Evolutionary conservation across 2,888 invertebrate species (phyloP).

Genomic region (Lacanobia oleracea): DNA sequence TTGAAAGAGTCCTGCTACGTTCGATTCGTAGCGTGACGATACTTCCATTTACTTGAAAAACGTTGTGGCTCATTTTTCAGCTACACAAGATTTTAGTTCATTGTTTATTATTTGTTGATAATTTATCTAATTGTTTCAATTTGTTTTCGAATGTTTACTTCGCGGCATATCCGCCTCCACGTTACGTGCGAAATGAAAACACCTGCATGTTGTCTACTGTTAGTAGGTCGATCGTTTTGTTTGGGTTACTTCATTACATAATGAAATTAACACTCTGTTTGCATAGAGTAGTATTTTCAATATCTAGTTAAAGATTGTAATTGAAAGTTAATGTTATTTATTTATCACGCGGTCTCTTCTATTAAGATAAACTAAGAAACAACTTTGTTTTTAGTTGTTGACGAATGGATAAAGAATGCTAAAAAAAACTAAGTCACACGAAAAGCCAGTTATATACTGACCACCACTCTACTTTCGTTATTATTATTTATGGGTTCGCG

Average conservation of each 20-base stretch:
- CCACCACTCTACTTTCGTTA: too few species aligned
- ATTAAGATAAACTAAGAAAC: not conserved
- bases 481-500: too few species aligned
- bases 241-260: not conserved
- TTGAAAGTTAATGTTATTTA: not conserved
- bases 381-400: not conserved
- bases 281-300: too few species aligned
- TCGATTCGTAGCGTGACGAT: not conserved
- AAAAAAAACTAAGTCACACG: too few species aligned
- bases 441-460: too few species aligned
- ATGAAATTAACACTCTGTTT: conserved; percentile 2
- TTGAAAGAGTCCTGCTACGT: conserved; percentile 24
- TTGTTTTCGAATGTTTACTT: conserved; percentile 6
- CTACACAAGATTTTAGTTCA: not conserved
- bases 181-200: conserved; percentile 8
- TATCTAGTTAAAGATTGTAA: not conserved
- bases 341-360: too few species aligned
- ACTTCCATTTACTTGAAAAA: not conserved
- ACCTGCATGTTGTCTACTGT: conserved; percentile 20
- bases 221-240: conserved; percentile 20
- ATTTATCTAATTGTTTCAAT: conserved; percentile 1
- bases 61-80: not conserved
- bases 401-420: not conserved
- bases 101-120: not conserved
- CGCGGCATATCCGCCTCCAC: not conserved